These are phyloP conservation scores for Murina feae DNA, from an alignment of 2,113 vertebrate genomes.

Conservation along the genomic window DNA sequence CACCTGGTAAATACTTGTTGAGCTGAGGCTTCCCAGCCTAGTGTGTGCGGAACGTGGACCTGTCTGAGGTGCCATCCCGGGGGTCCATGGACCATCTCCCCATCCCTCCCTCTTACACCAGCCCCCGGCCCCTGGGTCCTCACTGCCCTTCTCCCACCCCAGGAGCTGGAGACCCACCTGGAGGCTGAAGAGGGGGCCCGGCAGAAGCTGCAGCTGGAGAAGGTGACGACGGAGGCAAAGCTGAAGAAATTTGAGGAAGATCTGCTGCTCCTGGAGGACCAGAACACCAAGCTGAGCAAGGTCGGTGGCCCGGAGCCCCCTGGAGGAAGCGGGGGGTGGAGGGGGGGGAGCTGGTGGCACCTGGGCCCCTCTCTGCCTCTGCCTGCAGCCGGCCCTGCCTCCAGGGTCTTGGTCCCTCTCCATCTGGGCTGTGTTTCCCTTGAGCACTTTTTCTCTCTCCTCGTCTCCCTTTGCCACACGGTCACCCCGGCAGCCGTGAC, in stretches of 20 bases:
- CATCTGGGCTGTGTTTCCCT: neutral
- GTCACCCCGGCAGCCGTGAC: neutral
- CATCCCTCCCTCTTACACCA: neutral
- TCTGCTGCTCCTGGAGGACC: slow-evolving; percentile 83
- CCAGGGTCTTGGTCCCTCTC: neutral
- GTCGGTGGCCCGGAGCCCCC: slow-evolving; percentile 58
- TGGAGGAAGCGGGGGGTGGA: accelerated
- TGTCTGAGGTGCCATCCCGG: neutral
- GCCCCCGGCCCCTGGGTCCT: neutral
- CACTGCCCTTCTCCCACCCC: neutral
- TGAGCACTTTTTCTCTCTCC: neutral
- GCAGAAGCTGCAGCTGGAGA: slow-evolving; percentile 92
- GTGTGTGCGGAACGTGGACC: accelerated
- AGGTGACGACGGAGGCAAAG: slow-evolving; percentile 89
- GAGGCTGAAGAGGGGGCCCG: slow-evolving; percentile 91
- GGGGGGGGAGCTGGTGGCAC: accelerated
- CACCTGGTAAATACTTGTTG: neutral
- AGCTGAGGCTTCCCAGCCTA: neutral
- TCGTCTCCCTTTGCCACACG: neutral
- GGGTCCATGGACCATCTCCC: accelerated
- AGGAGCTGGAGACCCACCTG: slow-evolving; percentile 92
- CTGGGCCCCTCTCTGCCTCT: neutral
- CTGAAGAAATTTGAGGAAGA: slow-evolving; percentile 89
- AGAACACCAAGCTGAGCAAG: slow-evolving; percentile 88
- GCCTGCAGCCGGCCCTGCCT: no score